Percentiles rank a stretch among this genome's conserved stretches.
Conservation (phyloP, 2,113 vertebrate species). For the Mirounga angustirostris region DNA sequence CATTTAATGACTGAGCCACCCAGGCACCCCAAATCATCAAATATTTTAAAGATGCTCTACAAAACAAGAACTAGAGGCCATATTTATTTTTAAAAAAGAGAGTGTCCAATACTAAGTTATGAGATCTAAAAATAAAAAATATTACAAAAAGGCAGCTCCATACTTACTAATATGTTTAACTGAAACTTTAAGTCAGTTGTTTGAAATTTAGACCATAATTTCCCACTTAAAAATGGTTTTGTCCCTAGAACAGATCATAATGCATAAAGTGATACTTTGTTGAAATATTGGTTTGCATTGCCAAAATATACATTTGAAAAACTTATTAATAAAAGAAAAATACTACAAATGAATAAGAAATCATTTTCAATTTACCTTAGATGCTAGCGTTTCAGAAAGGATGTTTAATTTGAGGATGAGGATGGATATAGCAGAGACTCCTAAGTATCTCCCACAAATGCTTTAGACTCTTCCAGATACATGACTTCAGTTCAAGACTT, state of each 20-base stretch:
- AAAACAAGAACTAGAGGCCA: not conserved
- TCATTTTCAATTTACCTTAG: conserved; percentile 1
- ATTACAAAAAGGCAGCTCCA: not conserved
- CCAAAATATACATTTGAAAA: conserved; percentile 39
- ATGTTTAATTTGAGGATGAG: not conserved
- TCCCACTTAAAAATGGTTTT: not conserved
- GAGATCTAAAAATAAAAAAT: not conserved
- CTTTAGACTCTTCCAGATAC: not conserved
- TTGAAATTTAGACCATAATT: not conserved
- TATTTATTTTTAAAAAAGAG: not conserved
- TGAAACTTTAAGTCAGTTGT: not conserved
- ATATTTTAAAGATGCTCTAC: not conserved
- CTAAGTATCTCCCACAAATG: not conserved
- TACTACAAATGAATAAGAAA: not conserved
- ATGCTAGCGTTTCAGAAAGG: not conserved
- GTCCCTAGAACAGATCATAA: not conserved
- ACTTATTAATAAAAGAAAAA: not conserved
- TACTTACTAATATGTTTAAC: not conserved
- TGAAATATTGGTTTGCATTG: not conserved
- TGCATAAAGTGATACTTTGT: not conserved
- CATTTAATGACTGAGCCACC: too few relatives aligned
- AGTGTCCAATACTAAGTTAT: not conserved
- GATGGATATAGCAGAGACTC: not conserved
- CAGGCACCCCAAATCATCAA: not conserved
- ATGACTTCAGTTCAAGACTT: not conserved